Percentiles rank a stretch among this genome's conserved stretches.
phyloP scores from a whole-genome alignment of 2,888 invertebrate genomes.

The Eutolmus rufibarbis region DNA sequence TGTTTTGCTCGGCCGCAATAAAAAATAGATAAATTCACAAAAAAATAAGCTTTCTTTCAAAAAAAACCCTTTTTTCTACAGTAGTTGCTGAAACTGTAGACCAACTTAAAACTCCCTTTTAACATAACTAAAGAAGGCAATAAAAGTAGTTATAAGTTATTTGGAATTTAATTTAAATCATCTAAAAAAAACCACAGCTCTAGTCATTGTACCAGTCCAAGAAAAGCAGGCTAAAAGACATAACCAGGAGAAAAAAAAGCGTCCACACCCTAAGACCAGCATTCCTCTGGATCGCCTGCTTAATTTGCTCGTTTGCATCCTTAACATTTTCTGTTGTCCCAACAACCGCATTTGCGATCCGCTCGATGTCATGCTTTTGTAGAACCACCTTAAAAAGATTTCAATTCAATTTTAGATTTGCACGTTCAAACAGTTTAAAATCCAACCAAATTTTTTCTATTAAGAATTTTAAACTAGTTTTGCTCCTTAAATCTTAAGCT shows the following conservation, averaged over 20 bases:
- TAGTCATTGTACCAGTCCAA: conserved; percentile 98
- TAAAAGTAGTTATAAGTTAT: not conserved
- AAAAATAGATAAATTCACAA: not conserved
- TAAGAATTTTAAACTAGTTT: no score
- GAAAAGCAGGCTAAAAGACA: conserved; percentile 95
- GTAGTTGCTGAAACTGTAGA: no score
- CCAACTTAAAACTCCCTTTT: no score
- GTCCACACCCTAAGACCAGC: conserved; percentile 95
- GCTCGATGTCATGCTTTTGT: conserved; percentile 92
- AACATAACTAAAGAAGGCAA: not conserved
- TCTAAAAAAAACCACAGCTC: conserved; percentile 48
- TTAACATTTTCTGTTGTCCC: conserved; percentile 94
- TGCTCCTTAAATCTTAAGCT: not conserved
- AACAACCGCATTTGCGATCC: conserved; percentile 86
- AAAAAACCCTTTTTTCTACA: not conserved
- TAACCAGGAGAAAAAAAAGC: conserved; percentile 91
- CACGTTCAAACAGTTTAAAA: no score
- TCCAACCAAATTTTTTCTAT: no score
- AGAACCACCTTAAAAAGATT: conserved; percentile 72
- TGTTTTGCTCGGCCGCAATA: conserved; percentile 5
- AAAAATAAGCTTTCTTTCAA: not conserved
- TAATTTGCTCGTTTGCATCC: conserved; percentile 95
- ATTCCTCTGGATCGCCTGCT: conserved; percentile 96
- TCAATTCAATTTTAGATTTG: not conserved
- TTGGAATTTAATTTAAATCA: not conserved